Evolutionary conservation across 1,140 invertebrate genomes (phyloP).

Genomic region (Cotesia chilonis): DNA sequence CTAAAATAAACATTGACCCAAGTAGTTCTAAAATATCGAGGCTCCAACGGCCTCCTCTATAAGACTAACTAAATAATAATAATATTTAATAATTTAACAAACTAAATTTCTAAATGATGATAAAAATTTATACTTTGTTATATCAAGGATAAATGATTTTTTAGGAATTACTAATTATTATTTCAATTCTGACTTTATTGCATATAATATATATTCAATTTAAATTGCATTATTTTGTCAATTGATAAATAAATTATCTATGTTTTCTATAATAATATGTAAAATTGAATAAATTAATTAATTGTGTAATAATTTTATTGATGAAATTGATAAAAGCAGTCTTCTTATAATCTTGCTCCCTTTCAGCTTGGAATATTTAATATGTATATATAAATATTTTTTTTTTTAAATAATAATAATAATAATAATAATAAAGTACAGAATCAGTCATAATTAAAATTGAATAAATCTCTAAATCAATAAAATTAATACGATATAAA

Average conservation of each 20-base stretch:
- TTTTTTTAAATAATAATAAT: constrained; percentile 35
- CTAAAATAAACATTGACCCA: constrained; percentile 73
- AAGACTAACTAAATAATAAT: not conserved
- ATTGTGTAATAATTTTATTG: constrained; percentile 44
- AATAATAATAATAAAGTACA: constrained; percentile 48
- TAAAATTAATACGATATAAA: not conserved
- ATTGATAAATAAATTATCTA: not conserved
- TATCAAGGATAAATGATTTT: too few species aligned
- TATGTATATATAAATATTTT: constrained; percentile 33
- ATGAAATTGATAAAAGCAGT: constrained; percentile 65
- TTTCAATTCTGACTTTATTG: constrained; percentile 4
- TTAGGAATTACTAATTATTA: not conserved
- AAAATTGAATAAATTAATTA: constrained; percentile 46
- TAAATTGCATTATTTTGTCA: constrained; percentile 50
- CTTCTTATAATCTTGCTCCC: constrained; percentile 62
- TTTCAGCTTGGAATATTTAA: constrained; percentile 53
- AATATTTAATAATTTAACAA: constrained; percentile 14
- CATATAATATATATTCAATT: constrained; percentile 48
- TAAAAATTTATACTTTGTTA: too few species aligned
- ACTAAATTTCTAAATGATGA: not conserved
- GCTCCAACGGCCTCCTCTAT: constrained; percentile 25
- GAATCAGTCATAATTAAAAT: constrained; percentile 52
- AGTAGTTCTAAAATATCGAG: constrained; percentile 33
- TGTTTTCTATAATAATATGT: not conserved
- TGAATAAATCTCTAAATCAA: constrained; percentile 12